Conservation (phyloP, 2,113 vertebrate species). For the Formicarius rufipectus region DNA sequence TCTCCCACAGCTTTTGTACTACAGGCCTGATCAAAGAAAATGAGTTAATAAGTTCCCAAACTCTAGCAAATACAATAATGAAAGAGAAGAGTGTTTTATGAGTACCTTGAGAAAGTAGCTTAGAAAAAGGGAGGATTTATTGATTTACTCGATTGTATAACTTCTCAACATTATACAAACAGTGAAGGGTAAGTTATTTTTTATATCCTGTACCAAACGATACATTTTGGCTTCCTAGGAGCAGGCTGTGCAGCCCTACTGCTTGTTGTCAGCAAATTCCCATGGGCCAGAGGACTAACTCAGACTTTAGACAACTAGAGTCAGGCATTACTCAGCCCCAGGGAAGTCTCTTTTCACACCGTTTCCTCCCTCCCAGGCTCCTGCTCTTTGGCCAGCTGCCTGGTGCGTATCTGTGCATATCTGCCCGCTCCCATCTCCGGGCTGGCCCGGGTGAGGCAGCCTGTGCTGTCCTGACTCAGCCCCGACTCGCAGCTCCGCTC, state of each 20-base stretch:
- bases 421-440: background rate
- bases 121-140: background rate
- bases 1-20: background rate
- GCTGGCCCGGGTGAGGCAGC: background rate
- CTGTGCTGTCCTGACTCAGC: conserved; percentile 54
- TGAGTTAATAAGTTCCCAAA: background rate
- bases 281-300: background rate
- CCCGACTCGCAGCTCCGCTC: background rate
- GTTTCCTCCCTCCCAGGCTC: background rate
- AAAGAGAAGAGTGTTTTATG: background rate
- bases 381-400: background rate
- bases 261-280: fast-evolving
- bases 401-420: fast-evolving
- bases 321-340: background rate
- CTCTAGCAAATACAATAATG: background rate
- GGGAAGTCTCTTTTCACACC: background rate
- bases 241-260: background rate
- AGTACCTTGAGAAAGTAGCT: background rate
- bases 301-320: background rate
- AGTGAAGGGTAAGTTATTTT: background rate
- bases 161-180: background rate
- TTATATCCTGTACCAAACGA: background rate
- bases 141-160: background rate
- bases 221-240: background rate
- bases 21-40: background rate